Percentiles rank a stretch among this genome's conserved stretches.
Conservation (phyloP, 1,140 invertebrate species). For the Cataglyphis hispanica region DNA sequence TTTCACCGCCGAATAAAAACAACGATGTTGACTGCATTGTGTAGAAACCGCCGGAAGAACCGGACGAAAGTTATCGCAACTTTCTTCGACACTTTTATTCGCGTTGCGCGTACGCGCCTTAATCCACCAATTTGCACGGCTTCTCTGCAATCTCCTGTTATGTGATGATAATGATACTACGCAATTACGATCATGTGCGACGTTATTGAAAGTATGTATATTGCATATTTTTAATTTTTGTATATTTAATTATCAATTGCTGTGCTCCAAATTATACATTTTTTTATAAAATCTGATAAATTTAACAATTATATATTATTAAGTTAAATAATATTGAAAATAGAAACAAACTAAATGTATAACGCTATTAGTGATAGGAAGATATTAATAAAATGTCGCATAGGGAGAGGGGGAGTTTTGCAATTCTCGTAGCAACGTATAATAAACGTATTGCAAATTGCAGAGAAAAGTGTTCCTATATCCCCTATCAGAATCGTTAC, state of each 20-base stretch:
- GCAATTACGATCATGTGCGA: neutral
- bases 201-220: neutral
- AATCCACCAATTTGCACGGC: constrained; percentile 44
- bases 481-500: constrained; percentile 56
- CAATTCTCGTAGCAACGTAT: constrained; percentile 8
- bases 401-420: no score
- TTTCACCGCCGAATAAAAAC: constrained; percentile 54
- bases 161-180: no score
- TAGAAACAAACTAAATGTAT: neutral
- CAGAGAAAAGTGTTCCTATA: constrained; percentile 58
- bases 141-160: neutral
- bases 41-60: constrained; percentile 6
- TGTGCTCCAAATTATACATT: neutral
- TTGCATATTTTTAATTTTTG: neutral
- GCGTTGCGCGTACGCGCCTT: constrained; percentile 26
- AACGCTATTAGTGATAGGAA: neutral
- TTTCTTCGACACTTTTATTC: constrained; percentile 52
- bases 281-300: neutral
- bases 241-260: neutral
- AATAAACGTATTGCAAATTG: constrained; percentile 62
- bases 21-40: constrained; percentile 43
- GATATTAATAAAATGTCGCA: constrained; percentile 27
- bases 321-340: neutral
- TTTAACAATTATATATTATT: neutral
- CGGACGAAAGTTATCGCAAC: constrained; percentile 30